Evolutionary conservation across 1,140 invertebrate species (phyloP).

Genomic region (Ladona fulva): DNA sequence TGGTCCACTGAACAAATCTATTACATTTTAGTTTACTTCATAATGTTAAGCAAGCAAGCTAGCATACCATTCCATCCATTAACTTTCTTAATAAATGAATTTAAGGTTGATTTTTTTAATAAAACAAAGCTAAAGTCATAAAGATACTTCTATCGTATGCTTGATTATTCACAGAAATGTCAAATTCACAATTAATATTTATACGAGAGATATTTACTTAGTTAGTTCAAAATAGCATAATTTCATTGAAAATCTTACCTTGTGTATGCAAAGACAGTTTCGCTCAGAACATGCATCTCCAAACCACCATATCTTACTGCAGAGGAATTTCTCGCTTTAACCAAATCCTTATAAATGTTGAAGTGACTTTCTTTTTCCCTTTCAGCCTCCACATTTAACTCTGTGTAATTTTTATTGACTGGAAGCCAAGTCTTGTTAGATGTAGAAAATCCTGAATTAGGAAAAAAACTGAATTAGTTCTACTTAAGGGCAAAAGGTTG

Average conservation of each 20-base stretch:
- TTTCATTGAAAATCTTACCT: neutral
- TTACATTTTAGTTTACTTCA: too few species aligned
- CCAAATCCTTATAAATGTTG: slow-evolving; percentile 26
- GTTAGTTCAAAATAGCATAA: too few species aligned
- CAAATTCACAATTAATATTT: too few species aligned
- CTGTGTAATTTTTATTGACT: slow-evolving; percentile 32
- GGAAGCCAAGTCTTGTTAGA: slow-evolving; percentile 36
- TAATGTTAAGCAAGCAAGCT: too few species aligned
- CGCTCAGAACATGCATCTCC: neutral
- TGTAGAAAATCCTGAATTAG: slow-evolving; percentile 25
- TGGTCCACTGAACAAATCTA: too few species aligned
- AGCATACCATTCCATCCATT: too few species aligned
- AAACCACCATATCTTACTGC: slow-evolving; percentile 19
- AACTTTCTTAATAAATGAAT: too few species aligned
- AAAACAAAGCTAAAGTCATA: too few species aligned
- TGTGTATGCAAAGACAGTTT: slow-evolving; percentile 14
- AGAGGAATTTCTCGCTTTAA: slow-evolving; percentile 25
- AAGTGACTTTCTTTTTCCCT: slow-evolving; percentile 22
- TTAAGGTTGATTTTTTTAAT: too few species aligned
- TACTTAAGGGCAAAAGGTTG: neutral
- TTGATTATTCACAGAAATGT: too few species aligned
- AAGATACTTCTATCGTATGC: too few species aligned
- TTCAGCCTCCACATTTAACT: slow-evolving; percentile 28
- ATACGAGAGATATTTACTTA: too few species aligned
- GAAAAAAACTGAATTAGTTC: neutral